phyloP scores from a whole-genome alignment of 2,113 vertebrate genomes.

The Pterophyllum scalare region DNA sequence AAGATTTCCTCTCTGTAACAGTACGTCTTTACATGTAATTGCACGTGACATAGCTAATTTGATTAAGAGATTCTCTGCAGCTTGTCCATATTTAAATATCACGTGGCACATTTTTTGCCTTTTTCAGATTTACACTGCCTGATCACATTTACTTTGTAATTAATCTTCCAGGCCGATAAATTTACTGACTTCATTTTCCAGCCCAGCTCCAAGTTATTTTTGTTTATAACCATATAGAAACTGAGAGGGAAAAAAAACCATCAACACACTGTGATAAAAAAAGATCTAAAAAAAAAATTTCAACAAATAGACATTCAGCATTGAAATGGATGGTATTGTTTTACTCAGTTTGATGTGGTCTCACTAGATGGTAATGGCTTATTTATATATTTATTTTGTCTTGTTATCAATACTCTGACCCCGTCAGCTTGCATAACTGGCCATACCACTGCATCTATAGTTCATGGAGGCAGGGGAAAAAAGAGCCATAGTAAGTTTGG shows the following conservation, averaged over 20 bases:
- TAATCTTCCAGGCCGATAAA: conserved; percentile 64
- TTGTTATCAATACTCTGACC: conserved; percentile 57
- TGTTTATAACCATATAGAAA: neutral
- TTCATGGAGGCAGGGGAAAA: conserved; percentile 26
- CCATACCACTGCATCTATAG: conserved; percentile 45
- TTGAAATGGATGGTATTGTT: conserved; percentile 32
- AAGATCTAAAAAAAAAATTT: neutral
- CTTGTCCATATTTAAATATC: conserved; percentile 56
- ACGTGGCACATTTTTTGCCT: conserved; percentile 33
- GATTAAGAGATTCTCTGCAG: conserved; percentile 50
- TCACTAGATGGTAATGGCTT: conserved; percentile 13
- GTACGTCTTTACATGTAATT: neutral
- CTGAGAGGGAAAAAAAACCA: neutral
- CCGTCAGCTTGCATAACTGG: conserved; percentile 56
- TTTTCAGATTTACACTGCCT: conserved; percentile 62
- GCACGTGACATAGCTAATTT: conserved; percentile 54
- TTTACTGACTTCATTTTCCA: conserved; percentile 45
- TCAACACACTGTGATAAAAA: neutral
- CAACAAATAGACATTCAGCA: neutral
- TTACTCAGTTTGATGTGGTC: conserved; percentile 24
- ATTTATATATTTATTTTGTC: conserved; percentile 33
- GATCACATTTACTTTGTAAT: conserved; percentile 73
- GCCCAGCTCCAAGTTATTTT: neutral
- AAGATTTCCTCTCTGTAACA: conserved; percentile 58
- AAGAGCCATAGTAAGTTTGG: conserved; percentile 43